Conservation (phyloP, 2,888 invertebrate species). For the Drosophila bunnanda region DNA sequence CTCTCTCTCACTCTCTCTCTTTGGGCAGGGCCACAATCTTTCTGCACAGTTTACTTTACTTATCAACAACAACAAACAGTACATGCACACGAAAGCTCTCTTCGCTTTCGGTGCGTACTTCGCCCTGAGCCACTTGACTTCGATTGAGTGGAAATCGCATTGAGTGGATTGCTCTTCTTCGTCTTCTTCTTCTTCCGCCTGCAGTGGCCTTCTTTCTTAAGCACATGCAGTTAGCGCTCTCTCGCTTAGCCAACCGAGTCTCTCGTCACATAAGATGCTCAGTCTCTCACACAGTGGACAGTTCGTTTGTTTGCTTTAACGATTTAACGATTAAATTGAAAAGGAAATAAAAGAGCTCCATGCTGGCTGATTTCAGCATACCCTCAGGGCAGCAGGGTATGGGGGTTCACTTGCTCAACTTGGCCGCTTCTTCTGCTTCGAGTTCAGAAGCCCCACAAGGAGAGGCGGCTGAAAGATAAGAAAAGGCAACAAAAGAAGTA, state of each 20-base stretch:
- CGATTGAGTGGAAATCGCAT: slow-evolving; percentile 15
- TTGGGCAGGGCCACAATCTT: slow-evolving; percentile 29
- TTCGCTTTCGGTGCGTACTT: slow-evolving; percentile 26
- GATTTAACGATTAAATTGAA: slow-evolving; percentile 33
- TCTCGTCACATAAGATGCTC: not conserved
- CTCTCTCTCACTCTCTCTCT: slow-evolving; percentile 4
- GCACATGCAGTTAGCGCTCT: slow-evolving; percentile 1
- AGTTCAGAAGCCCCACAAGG: not conserved
- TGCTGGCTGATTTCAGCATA: slow-evolving; percentile 11
- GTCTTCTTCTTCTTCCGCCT: slow-evolving; percentile 18
- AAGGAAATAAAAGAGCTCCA: slow-evolving; percentile 32
- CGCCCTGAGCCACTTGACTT: slow-evolving; percentile 14
- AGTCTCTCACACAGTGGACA: slow-evolving; percentile 5
- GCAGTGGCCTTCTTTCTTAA: slow-evolving; percentile 26
- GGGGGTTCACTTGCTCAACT: not conserved
- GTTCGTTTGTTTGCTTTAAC: slow-evolving; percentile 15
- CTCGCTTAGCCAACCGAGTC: not conserved
- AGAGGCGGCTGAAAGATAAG: slow-evolving; percentile 9
- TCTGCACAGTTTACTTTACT: slow-evolving; percentile 61
- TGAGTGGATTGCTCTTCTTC: slow-evolving; percentile 10
- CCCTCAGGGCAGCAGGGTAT: slow-evolving; percentile 1
- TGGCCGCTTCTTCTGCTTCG: not conserved
- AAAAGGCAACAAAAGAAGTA: slow-evolving; percentile 11
- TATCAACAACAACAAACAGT: slow-evolving; percentile 53
- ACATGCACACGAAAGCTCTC: slow-evolving; percentile 50